A percentile compares a stretch with the other conserved stretches of the same genome.
Evolutionary conservation across 2,113 vertebrate species (phyloP).

Genomic region (Merops nubicus): DNA sequence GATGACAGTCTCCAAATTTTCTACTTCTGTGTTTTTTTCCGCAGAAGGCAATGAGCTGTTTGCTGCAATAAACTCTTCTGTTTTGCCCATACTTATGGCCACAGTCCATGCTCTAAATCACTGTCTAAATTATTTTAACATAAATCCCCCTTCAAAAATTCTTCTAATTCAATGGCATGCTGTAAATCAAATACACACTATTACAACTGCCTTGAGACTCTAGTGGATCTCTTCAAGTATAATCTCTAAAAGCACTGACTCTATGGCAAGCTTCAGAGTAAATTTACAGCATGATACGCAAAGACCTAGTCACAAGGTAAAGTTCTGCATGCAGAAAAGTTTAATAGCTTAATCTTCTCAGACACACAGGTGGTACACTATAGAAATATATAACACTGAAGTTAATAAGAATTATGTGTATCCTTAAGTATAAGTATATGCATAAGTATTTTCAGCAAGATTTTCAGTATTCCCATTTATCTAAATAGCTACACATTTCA

Average conservation of each 20-base stretch:
- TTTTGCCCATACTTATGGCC: conserved; percentile 68
- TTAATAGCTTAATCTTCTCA: conserved; percentile 32
- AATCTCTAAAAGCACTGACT: conserved; percentile 51
- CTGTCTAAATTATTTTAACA: conserved; percentile 62
- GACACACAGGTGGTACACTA: conserved; percentile 36
- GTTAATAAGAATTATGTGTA: not conserved
- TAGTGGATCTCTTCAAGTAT: conserved; percentile 49
- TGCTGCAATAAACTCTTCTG: conserved; percentile 59
- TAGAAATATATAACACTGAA: conserved; percentile 19
- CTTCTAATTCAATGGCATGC: conserved; percentile 55
- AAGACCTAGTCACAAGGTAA: conserved; percentile 22
- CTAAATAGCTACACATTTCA: not conserved
- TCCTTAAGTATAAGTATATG: not conserved
- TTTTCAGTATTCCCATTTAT: not conserved
- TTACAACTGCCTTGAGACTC: conserved; percentile 57
- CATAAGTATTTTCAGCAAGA: not conserved
- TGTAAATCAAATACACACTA: conserved; percentile 63
- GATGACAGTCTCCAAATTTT: conserved; percentile 56
- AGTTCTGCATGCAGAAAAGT: conserved; percentile 15
- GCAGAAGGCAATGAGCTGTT: conserved; percentile 66
- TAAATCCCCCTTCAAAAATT: conserved; percentile 62
- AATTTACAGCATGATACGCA: conserved; percentile 25
- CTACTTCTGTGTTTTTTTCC: conserved; percentile 45
- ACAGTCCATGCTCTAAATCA: conserved; percentile 71
- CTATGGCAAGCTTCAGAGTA: conserved; percentile 37